phyloP scores from a whole-genome alignment of 2,113 vertebrate species.

The Actenoides hombroni region DNA sequence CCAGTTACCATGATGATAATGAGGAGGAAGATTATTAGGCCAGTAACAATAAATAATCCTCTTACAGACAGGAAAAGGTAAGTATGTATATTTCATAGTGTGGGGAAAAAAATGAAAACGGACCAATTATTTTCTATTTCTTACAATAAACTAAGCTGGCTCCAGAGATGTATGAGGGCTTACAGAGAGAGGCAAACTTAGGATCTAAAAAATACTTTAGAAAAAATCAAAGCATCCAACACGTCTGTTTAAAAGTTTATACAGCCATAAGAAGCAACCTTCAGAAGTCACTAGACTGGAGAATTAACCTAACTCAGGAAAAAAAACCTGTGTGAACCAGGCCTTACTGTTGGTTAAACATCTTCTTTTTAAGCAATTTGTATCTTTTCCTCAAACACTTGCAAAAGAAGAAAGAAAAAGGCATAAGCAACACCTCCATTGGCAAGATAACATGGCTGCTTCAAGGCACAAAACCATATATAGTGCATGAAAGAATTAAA shows the following conservation, averaged over 20 bases:
- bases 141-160: background rate
- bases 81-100: background rate
- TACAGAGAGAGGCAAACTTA: background rate
- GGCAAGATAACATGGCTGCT: background rate
- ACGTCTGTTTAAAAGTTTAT: background rate
- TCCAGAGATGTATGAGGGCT: background rate
- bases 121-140: background rate
- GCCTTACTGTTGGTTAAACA: background rate
- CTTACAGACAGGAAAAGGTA: background rate
- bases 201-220: background rate
- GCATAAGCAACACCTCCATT: background rate
- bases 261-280: background rate
- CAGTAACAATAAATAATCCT: background rate
- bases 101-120: background rate
- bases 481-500: background rate
- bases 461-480: background rate
- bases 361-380: background rate
- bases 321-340: background rate
- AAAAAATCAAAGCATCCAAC: background rate
- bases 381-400: background rate
- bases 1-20: background rate
- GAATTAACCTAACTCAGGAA: background rate
- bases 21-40: background rate
- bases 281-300: background rate
- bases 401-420: background rate